A percentile compares a stretch with the other conserved stretches of the same genome.
Conservation (phyloP, 2,113 vertebrate species). For the Notarius lentiginosus region DNA sequence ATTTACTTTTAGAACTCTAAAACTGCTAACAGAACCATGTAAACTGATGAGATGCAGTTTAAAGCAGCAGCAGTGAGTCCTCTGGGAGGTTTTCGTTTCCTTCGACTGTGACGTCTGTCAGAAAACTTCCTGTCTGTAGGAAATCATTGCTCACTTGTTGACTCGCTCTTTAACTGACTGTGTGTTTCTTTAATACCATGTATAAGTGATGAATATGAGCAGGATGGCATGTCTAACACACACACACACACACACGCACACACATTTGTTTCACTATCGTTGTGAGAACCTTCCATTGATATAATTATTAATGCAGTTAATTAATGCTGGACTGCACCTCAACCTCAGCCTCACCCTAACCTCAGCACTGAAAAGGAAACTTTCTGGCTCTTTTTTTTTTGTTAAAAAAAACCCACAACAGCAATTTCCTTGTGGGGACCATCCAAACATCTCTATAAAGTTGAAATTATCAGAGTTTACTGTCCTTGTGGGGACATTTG, state of each 20-base stretch:
- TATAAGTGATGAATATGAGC: neutral
- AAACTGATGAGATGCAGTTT: neutral
- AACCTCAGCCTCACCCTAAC: too few relatives aligned
- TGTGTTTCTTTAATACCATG: neutral
- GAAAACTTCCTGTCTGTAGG: neutral
- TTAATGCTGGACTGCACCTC: too few relatives aligned
- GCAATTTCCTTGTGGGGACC: too few relatives aligned
- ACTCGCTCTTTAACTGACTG: neutral
- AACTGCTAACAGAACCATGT: neutral
- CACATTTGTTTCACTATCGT: too few relatives aligned
- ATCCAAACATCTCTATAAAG: too few relatives aligned
- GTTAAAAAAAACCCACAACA: too few relatives aligned
- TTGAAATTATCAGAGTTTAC: too few relatives aligned
- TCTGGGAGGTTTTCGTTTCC: neutral
- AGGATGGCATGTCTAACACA: neutral
- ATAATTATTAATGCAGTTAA: too few relatives aligned
- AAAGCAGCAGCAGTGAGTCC: neutral
- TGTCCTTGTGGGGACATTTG: too few relatives aligned
- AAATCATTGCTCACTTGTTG: neutral
- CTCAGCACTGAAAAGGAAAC: too few relatives aligned
- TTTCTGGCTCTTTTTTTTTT: too few relatives aligned
- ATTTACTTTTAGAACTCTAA: neutral
- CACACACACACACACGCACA: neutral
- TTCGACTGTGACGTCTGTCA: neutral
- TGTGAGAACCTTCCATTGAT: too few relatives aligned